phyloP scores from a whole-genome alignment of 2,888 invertebrate species.

The Thera britannica region DNA sequence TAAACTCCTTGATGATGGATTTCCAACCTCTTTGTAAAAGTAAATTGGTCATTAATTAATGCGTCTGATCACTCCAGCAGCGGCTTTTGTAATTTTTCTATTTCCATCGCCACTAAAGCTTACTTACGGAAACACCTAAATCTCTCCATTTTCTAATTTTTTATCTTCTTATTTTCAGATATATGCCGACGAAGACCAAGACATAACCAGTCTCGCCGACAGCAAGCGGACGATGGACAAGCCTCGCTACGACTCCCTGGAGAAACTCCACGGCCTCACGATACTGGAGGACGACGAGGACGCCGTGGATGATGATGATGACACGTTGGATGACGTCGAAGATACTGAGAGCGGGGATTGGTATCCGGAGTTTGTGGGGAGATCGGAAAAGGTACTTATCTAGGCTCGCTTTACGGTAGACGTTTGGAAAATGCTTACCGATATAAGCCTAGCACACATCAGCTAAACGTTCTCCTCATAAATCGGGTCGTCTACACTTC shows the following conservation, averaged over 20 bases:
- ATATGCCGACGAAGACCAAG: conserved; percentile 72
- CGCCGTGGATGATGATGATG: conserved; percentile 63
- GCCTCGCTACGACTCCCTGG: conserved; percentile 57
- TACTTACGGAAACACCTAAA: no score
- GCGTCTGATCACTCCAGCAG: no score
- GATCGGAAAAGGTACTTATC: conserved; percentile 60
- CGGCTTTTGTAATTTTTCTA: no score
- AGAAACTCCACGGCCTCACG: conserved; percentile 71
- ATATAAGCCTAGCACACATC: no score
- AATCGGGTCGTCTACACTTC: no score
- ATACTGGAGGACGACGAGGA: conserved; percentile 68
- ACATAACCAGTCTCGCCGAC: conserved; percentile 52
- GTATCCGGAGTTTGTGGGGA: conserved; percentile 71
- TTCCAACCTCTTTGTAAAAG: no score
- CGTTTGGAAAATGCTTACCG: no score
- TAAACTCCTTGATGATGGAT: no score
- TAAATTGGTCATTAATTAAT: no score
- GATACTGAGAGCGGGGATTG: conserved; percentile 75
- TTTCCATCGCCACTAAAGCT: no score
- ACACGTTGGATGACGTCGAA: conserved; percentile 60
- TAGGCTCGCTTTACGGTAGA: no score
- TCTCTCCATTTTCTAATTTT: background rate
- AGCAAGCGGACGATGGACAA: conserved; percentile 45
- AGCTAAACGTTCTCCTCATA: no score
- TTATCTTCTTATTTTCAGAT: conserved; percentile 54